These are phyloP conservation scores for Bufo gargarizans DNA, from an alignment of 2,113 vertebrate genomes.

Conservation along the genomic window DNA sequence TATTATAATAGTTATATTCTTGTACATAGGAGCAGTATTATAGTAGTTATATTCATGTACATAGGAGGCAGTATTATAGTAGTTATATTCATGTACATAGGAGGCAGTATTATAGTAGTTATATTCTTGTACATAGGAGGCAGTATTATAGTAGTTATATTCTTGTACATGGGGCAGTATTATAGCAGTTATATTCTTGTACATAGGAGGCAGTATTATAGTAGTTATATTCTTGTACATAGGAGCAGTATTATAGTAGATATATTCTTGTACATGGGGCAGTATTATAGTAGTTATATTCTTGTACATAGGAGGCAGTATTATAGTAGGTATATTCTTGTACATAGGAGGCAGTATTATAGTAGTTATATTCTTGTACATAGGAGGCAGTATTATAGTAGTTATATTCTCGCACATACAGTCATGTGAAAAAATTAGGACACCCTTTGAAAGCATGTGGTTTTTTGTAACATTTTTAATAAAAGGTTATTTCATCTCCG, in stretches of 20 bases:
- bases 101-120: too few relatives aligned
- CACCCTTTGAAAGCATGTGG: too few relatives aligned
- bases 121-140: too few relatives aligned
- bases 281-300: too few relatives aligned
- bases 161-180: not conserved
- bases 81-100: not conserved
- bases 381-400: not conserved
- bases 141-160: too few relatives aligned
- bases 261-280: not conserved
- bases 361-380: not conserved
- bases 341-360: not conserved
- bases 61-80: conserved; percentile 2
- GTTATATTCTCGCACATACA: too few relatives aligned
- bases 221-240: not conserved
- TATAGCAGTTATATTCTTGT: not conserved
- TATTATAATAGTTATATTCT: conserved; percentile 3
- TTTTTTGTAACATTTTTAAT: too few relatives aligned
- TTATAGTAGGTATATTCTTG: conserved; percentile 6
- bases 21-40: not conserved
- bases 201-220: not conserved
- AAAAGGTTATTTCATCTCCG: too few relatives aligned
- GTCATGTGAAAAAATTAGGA: too few relatives aligned
- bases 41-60: not conserved
- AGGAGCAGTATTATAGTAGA: conserved; percentile 5
- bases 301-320: not conserved